Evolutionary conservation across 2,888 invertebrate genomes (phyloP).

Genomic region (Glomeris marginata): DNA sequence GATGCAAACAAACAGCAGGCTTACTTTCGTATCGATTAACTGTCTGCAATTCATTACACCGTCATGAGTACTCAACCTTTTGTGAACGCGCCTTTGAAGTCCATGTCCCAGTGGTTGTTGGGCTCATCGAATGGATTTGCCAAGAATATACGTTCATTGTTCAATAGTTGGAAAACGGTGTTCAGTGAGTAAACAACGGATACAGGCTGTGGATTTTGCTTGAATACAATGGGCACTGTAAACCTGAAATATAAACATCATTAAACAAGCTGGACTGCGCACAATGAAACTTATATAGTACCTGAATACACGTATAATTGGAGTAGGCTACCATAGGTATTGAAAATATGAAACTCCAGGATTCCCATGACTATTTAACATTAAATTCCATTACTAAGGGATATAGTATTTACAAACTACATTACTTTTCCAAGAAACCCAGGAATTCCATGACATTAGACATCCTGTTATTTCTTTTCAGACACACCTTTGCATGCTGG

Average conservation of each 20-base stretch:
- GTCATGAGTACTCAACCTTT: slow-evolving; percentile 19
- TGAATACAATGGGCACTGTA: slow-evolving; percentile 29
- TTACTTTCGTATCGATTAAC: background rate
- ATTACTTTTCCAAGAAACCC: too few relatives aligned
- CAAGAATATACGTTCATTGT: slow-evolving; percentile 26
- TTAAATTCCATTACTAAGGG: too few relatives aligned
- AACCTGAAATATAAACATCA: slow-evolving; percentile 16
- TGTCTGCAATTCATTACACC: too few relatives aligned
- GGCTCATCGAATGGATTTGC: slow-evolving; percentile 22
- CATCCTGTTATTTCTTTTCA: background rate
- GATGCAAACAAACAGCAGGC: slow-evolving; percentile 2
- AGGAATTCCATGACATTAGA: too few relatives aligned
- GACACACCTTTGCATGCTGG: slow-evolving; percentile 20
- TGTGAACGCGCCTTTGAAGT: slow-evolving; percentile 25
- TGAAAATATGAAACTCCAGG: too few relatives aligned
- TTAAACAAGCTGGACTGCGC: too few relatives aligned
- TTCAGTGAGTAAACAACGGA: slow-evolving; percentile 31
- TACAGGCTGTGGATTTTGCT: slow-evolving; percentile 30
- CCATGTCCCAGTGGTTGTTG: slow-evolving; percentile 20
- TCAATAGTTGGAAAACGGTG: slow-evolving; percentile 30
- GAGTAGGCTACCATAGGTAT: background rate
- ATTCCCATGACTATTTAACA: too few relatives aligned
- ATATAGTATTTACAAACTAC: too few relatives aligned
- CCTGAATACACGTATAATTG: background rate
- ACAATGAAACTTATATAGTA: too few relatives aligned